Percentiles rank a stretch among this genome's conserved stretches.
Evolutionary conservation across 2,113 vertebrate species (phyloP).

Genomic region (Leptobrachium leishanense): DNA sequence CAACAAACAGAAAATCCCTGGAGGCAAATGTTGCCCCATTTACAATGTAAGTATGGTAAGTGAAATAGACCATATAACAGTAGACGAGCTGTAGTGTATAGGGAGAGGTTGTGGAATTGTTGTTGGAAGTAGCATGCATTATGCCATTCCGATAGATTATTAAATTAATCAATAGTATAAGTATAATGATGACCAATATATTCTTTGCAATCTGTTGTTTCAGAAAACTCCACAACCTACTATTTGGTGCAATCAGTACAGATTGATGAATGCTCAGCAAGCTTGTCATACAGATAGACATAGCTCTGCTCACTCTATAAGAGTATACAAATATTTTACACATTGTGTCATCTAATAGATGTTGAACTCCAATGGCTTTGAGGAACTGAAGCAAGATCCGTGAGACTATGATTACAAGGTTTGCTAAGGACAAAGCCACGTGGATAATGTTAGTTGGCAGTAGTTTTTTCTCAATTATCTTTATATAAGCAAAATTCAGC

Average conservation of each 20-base stretch:
- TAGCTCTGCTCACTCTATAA: constrained; percentile 30
- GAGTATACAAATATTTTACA: constrained; percentile 41
- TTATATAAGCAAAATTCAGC: not conserved
- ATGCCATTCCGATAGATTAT: constrained; percentile 4
- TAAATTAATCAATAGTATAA: constrained; percentile 15
- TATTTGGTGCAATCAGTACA: constrained; percentile 22
- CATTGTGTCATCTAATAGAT: constrained; percentile 21
- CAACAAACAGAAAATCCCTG: constrained; percentile 33
- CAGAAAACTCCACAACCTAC: not conserved
- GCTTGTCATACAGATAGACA: constrained; percentile 41
- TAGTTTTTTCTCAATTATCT: not conserved
- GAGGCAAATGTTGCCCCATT: not conserved
- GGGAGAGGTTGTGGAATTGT: not conserved
- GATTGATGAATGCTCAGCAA: constrained; percentile 33
- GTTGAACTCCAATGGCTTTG: constrained; percentile 19
- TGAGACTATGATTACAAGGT: constrained; percentile 1
- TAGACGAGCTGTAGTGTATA: constrained; percentile 28
- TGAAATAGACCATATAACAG: constrained; percentile 21
- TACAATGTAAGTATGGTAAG: not conserved
- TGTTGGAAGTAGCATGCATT: not conserved
- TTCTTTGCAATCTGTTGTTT: not conserved
- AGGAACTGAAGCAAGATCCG: constrained; percentile 15
- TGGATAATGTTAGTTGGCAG: no score
- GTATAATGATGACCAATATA: not conserved
- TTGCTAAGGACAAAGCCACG: not conserved